These are phyloP conservation scores for Monopis laevigella DNA, from an alignment of 2,888 invertebrate species.

Conservation along the genomic window DNA sequence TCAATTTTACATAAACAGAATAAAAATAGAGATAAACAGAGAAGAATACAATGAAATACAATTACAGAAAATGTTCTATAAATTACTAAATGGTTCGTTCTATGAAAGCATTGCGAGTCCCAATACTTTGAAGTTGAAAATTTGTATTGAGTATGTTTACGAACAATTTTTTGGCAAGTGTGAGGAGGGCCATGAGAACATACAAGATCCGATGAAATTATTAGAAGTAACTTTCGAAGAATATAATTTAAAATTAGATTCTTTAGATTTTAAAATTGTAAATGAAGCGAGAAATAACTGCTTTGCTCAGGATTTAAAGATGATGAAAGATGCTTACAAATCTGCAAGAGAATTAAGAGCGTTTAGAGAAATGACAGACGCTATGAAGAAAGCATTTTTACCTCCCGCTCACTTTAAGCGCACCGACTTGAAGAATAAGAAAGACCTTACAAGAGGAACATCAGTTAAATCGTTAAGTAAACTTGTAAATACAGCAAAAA, in stretches of 20 bases:
- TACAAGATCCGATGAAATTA: slow-evolving; percentile 56
- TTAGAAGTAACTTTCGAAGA: slow-evolving; percentile 57
- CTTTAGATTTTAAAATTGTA: slow-evolving; percentile 50
- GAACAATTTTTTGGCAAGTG: slow-evolving; percentile 56
- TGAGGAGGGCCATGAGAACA: slow-evolving; percentile 51
- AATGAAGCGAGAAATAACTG: slow-evolving; percentile 49
- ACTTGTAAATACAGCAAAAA: slow-evolving; percentile 18
- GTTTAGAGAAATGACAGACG: slow-evolving; percentile 53
- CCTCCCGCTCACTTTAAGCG: slow-evolving; percentile 39
- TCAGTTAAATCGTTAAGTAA: slow-evolving; percentile 30
- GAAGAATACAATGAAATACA: slow-evolving; percentile 45
- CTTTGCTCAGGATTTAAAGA: slow-evolving; percentile 51
- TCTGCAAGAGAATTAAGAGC: slow-evolving; percentile 49
- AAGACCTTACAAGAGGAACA: no score
- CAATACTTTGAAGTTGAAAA: slow-evolving; percentile 45
- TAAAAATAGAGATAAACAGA: slow-evolving; percentile 41
- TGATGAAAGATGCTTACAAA: slow-evolving; percentile 48
- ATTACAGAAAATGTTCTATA: slow-evolving; percentile 49
- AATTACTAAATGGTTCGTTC: slow-evolving; percentile 47
- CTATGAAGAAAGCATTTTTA: slow-evolving; percentile 55
- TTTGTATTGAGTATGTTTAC: slow-evolving; percentile 57
- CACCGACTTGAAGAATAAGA: slow-evolving; percentile 27
- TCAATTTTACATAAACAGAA: slow-evolving; percentile 47
- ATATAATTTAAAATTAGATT: slow-evolving; percentile 47
- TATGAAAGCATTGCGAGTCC: slow-evolving; percentile 52